phyloP scores from a whole-genome alignment of 2,888 invertebrate species.

The Temnothorax unifasciatus region DNA sequence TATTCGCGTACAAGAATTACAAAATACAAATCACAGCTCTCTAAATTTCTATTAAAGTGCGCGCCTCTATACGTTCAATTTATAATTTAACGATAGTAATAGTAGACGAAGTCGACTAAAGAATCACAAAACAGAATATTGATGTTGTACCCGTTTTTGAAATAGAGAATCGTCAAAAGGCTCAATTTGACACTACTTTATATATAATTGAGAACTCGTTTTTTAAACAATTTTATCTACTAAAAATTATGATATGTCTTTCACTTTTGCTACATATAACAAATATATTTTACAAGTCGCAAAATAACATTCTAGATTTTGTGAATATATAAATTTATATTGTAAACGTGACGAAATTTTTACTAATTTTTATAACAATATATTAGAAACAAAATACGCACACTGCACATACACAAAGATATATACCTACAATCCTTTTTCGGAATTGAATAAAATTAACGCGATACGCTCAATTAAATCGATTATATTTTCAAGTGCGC shows the following conservation, averaged over 20 bases:
- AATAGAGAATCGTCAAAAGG: not conserved
- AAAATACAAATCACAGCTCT: not conserved
- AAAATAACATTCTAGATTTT: not conserved
- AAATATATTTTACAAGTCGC: not conserved
- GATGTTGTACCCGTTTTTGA: not conserved
- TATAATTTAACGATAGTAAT: not conserved
- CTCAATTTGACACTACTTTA: not conserved
- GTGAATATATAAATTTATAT: not conserved
- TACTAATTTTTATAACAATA: not conserved
- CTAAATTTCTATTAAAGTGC: not conserved
- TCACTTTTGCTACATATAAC: not conserved
- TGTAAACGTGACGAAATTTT: not conserved
- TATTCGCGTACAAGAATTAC: not conserved
- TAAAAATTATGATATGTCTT: not conserved
- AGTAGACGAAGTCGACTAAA: not conserved
- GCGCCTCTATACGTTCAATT: not conserved
- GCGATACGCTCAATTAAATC: not conserved
- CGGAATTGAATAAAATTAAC: not conserved
- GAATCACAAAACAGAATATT: not conserved
- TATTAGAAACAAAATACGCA: not conserved
- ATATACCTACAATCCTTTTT: not conserved
- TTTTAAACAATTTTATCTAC: not conserved
- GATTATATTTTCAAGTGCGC: not conserved
- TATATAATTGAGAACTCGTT: not conserved
- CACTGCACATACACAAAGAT: not conserved